Conservation (phyloP, 2,113 vertebrate genomes). For the Propithecus coquereli region DNA sequence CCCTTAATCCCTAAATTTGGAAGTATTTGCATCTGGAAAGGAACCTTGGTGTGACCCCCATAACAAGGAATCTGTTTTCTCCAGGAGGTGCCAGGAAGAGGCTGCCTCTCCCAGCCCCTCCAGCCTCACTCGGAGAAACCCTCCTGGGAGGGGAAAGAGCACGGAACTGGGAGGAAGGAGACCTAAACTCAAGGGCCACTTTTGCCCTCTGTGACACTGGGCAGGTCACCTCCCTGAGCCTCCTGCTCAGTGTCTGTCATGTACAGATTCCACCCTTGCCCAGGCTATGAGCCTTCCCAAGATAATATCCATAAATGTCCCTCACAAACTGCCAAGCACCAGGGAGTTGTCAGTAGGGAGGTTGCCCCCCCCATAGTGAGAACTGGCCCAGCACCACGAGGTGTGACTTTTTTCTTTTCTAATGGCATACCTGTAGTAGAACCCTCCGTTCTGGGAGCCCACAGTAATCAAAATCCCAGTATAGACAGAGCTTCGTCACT, state of each 20-base stretch:
- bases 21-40: background rate
- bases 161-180: background rate
- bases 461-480: background rate
- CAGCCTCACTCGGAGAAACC: background rate
- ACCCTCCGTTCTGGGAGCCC: background rate
- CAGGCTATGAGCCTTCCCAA: background rate
- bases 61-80: background rate
- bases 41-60: background rate
- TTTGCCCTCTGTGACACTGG: background rate
- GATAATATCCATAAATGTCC: background rate
- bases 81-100: background rate
- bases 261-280: background rate
- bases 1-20: background rate
- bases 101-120: too few species aligned
- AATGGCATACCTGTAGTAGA: rapidly evolving
- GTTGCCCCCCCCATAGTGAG: background rate
- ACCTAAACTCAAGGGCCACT: rapidly evolving
- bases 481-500: background rate
- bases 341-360: background rate
- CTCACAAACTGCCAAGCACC: background rate
- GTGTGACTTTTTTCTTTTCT: background rate
- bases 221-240: background rate
- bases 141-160: background rate
- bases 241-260: background rate
- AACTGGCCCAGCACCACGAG: rapidly evolving